Conservation (phyloP, 2,888 invertebrate genomes). For the Eupithecia subumbrata region DNA sequence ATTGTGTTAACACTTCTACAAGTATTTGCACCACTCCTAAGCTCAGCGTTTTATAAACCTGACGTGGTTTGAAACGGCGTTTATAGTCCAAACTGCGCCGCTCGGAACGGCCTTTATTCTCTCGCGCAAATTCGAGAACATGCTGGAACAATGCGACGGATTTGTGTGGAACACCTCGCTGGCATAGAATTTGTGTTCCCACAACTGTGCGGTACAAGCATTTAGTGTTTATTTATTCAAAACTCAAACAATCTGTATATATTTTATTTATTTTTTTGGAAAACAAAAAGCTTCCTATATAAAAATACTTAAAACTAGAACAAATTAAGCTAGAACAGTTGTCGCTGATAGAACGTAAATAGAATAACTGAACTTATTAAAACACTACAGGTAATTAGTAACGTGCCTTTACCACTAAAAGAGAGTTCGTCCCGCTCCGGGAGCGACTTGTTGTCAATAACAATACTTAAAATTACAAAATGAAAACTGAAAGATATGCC, state of each 20-base stretch:
- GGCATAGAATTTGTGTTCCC: background rate
- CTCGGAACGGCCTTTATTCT: background rate
- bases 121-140: background rate
- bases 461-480: too few relatives aligned
- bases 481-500: too few relatives aligned
- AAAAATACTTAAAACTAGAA: too few relatives aligned
- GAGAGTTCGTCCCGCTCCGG: too few relatives aligned
- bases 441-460: too few relatives aligned
- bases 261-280: background rate
- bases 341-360: too few relatives aligned
- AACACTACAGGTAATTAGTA: too few relatives aligned
- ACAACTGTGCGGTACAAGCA: background rate
- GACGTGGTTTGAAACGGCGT: background rate
- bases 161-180: background rate
- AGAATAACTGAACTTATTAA: too few relatives aligned
- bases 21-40: background rate
- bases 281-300: too few relatives aligned
- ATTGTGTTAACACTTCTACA: background rate
- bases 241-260: background rate
- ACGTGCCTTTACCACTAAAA: too few relatives aligned
- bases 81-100: background rate
- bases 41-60: slow-evolving; percentile 4
- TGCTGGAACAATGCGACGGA: background rate
- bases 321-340: too few relatives aligned
- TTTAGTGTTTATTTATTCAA: background rate